These are phyloP conservation scores for Agonum fuliginosum DNA, from an alignment of 2,888 invertebrate genomes.

Conservation along the genomic window DNA sequence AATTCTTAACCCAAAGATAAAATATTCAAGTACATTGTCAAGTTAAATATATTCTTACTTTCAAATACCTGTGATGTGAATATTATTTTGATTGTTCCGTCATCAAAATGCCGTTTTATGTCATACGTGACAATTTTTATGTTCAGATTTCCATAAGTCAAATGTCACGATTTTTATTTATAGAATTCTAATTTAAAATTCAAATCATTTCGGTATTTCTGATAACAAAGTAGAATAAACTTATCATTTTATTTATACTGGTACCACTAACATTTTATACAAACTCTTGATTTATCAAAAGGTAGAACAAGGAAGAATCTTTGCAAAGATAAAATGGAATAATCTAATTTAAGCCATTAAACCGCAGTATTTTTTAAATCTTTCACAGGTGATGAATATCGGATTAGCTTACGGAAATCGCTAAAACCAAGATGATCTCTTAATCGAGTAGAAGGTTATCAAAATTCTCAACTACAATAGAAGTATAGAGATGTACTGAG, in stretches of 20 bases:
- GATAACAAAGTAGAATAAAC: neutral
- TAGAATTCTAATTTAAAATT: conserved; percentile 20
- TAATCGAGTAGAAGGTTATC: too few relatives aligned
- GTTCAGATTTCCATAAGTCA: conserved; percentile 23
- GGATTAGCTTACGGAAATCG: conserved; percentile 10
- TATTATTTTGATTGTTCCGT: too few relatives aligned
- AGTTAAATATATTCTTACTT: too few relatives aligned
- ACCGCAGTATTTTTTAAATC: neutral
- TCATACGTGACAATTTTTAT: conserved; percentile 17
- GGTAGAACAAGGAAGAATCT: neutral
- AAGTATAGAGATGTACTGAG: neutral
- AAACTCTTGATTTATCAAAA: too few relatives aligned
- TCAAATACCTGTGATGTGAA: too few relatives aligned
- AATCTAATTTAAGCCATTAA: conserved; percentile 9
- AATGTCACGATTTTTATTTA: conserved; percentile 31
- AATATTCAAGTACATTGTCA: too few relatives aligned
- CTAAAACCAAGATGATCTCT: conserved; percentile 4
- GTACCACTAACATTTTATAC: too few relatives aligned
- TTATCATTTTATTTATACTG: too few relatives aligned
- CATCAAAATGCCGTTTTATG: too few relatives aligned
- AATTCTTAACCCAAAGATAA: too few relatives aligned
- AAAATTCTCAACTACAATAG: neutral
- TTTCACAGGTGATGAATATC: neutral
- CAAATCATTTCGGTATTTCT: neutral
- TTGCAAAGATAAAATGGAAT: neutral